Evolutionary conservation across 2,113 vertebrate genomes (phyloP), one percentile per base, ranked within the genome.

Genomic region (Camelus bactrianus): DNA sequence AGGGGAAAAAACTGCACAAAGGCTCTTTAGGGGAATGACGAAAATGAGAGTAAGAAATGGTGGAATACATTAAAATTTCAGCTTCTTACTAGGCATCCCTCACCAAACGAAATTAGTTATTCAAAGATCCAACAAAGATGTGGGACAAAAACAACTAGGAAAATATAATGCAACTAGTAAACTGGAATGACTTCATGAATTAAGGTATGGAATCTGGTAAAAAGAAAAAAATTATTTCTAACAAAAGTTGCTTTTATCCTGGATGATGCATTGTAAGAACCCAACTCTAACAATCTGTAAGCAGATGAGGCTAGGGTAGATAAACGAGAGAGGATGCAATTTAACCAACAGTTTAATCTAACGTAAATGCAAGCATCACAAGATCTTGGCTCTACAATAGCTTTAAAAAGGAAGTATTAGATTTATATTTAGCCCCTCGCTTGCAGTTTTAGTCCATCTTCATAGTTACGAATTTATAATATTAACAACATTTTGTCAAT

Each of bases 61-160:
- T 54, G 26, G 14, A 87, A 96, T 56, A 35, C 35, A 80, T 62
- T 82, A 85, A 88, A 96, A 88, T 24, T 6, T 38, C 42, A 83
- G 26, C 5, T 32, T 92, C 30, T 79, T 73, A 92, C 16, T 72
- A 73, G 89, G 38, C 12, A 85, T 80, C 14, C 8, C 30, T 84
- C 48, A 73, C 9, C 30, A 79, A 96, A 96, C 76, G 12, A 85
- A 96, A 92, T 82, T 26, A 87, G 14, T 42, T 93, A 13, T 87
- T 89, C 20, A 92, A 92, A 56, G 38, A 90, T 46, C 20, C 56
- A 70, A 50, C 72, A 75, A 48, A 75, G 14, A 32, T 5, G 10
- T 12, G 14, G 14, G 48, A 38, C 26, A 62, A 38, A 62, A 67
- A 52, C 38, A 42, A 32, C n/a, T 54, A 75, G 42, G 20, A 80